Conservation (phyloP, 2,797 vertebrate species). For the Choloepus didactylus region DNA sequence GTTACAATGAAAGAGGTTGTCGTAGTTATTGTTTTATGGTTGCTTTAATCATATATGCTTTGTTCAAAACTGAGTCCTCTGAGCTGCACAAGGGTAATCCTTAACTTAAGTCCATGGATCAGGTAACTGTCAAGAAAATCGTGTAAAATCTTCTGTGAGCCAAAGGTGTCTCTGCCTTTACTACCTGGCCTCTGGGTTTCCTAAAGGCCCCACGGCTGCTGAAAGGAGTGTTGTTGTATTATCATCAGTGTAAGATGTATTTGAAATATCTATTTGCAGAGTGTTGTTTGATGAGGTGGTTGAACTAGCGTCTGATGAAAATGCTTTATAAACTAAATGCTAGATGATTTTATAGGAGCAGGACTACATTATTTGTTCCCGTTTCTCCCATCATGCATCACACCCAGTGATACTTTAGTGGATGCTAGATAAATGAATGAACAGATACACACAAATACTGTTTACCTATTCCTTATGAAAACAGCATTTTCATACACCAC, state of each 20-base stretch:
- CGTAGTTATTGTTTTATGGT: neutral
- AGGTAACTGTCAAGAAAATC: neutral
- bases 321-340: neutral
- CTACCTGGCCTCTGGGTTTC: neutral
- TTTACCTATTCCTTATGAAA: conserved; percentile 10
- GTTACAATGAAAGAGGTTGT: neutral
- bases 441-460: neutral
- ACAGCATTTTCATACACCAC: neutral
- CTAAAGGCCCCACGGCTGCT: neutral
- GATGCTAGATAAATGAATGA: neutral
- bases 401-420: neutral
- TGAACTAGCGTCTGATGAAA: neutral
- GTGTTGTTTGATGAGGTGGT: neutral
- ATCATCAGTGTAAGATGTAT: neutral
- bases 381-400: neutral
- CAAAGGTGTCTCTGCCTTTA: neutral
- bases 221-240: neutral
- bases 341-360: neutral
- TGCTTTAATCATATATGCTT: neutral
- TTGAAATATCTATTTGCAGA: neutral
- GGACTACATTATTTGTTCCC: neutral
- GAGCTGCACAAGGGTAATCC: neutral
- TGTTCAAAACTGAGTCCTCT: conserved; percentile 1
- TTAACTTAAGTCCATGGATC: neutral
- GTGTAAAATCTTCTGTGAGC: neutral